Evolutionary conservation across 2,113 vertebrate genomes (phyloP).

Genomic region (Limnothrissa miodon): DNA sequence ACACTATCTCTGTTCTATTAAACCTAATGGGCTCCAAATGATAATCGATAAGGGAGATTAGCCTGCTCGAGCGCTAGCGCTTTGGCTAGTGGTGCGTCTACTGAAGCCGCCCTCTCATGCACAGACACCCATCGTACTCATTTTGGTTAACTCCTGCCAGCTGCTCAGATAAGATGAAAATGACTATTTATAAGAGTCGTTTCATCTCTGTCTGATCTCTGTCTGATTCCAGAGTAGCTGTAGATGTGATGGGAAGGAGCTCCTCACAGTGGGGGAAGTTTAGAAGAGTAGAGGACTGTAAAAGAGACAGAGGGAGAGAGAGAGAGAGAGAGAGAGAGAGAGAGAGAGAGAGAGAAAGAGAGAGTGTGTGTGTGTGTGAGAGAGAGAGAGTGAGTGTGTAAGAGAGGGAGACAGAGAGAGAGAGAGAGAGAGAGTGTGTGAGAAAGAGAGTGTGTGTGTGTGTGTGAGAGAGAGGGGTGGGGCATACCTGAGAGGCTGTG

Average conservation of each 20-base stretch:
- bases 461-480: too few species aligned
- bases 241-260: background rate
- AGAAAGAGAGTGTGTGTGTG: too few species aligned
- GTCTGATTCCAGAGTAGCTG: background rate
- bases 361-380: background rate
- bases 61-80: background rate
- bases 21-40: constrained; percentile 14
- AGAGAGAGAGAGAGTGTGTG: background rate
- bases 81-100: background rate
- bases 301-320: background rate
- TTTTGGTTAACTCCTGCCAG: background rate
- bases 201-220: constrained; percentile 15
- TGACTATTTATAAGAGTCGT: background rate
- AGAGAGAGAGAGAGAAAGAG: background rate
- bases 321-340: background rate
- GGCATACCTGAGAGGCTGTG: constrained; percentile 87
- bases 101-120: background rate
- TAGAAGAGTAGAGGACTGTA: background rate
- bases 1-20: constrained; percentile 10
- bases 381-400: background rate
- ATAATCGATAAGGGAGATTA: constrained; percentile 18
- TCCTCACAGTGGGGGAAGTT: background rate
- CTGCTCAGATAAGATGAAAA: background rate
- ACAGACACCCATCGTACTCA: background rate
- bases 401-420: background rate